Evolutionary conservation across 2,113 vertebrate genomes (phyloP).

Genomic region (Raja brachyura): DNA sequence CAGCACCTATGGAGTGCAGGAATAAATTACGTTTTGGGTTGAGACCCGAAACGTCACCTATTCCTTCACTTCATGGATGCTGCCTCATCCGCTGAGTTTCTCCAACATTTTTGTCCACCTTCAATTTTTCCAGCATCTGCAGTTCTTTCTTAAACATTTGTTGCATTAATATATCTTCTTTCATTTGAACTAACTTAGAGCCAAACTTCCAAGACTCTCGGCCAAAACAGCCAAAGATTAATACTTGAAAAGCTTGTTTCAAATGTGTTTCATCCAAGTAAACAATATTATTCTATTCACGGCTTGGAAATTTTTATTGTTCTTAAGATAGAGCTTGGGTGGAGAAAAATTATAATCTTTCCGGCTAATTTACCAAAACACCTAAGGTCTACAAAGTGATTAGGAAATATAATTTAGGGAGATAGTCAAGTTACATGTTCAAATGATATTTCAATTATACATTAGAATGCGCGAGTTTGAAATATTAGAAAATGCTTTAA

Average conservation of each 20-base stretch:
- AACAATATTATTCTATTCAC: conserved; percentile 3
- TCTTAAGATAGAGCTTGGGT: neutral
- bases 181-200: neutral
- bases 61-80: too few relatives aligned
- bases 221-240: neutral
- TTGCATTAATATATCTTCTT: neutral
- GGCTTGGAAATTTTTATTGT: neutral
- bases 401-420: neutral
- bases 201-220: neutral
- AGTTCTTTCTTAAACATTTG: too few relatives aligned
- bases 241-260: neutral
- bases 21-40: too few relatives aligned
- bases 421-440: neutral
- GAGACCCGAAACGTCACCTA: too few relatives aligned
- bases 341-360: neutral
- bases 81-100: too few relatives aligned
- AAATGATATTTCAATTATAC: neutral
- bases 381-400: neutral
- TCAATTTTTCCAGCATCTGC: too few relatives aligned
- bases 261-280: neutral
- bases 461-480: neutral
- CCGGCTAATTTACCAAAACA: neutral
- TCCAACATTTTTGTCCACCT: too few relatives aligned
- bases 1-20: too few relatives aligned
- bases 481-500: neutral